phyloP scores from a whole-genome alignment of 2,888 invertebrate genomes.

The Epirrhoe alternata region DNA sequence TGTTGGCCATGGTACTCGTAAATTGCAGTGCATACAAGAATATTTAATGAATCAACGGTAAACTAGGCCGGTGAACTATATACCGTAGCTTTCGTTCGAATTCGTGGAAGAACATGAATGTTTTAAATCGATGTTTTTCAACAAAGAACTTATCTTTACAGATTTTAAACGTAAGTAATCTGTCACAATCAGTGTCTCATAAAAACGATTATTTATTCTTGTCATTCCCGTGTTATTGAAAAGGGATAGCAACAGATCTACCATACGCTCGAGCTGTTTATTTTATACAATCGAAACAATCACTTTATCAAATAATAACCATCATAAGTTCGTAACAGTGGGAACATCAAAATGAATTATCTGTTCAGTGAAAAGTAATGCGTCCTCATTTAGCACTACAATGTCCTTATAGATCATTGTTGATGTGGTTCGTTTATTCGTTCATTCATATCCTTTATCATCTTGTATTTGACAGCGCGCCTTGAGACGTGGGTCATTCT shows the following conservation, averaged over 20 bases:
- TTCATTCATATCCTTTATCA: slow-evolving; percentile 46
- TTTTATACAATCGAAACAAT: not conserved
- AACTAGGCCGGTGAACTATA: slow-evolving; percentile 38
- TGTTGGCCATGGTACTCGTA: slow-evolving; percentile 31
- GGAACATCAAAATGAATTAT: slow-evolving; percentile 31
- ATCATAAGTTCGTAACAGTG: not conserved
- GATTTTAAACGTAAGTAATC: not conserved
- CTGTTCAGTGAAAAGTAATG: slow-evolving; percentile 42
- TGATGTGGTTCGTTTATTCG: slow-evolving; percentile 40
- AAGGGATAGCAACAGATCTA: no score
- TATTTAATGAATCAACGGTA: slow-evolving; percentile 40
- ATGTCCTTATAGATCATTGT: slow-evolving; percentile 38
- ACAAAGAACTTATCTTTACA: slow-evolving; percentile 14
- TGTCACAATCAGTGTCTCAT: not conserved
- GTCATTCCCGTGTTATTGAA: no score
- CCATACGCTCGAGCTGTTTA: no score
- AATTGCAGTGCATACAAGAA: slow-evolving; percentile 41
- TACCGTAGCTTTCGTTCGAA: slow-evolving; percentile 23
- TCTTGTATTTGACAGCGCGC: slow-evolving; percentile 45
- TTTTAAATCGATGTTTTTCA: slow-evolving; percentile 24
- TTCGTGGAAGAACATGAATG: slow-evolving; percentile 37
- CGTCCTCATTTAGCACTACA: slow-evolving; percentile 43
- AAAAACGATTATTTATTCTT: not conserved
- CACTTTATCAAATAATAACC: not conserved
- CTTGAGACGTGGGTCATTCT: slow-evolving; percentile 53